A percentile compares a stretch with the other conserved stretches of the same genome.
Evolutionary conservation across 2,797 vertebrate species (phyloP).

Genomic region (Pogonophryne albipinna): DNA sequence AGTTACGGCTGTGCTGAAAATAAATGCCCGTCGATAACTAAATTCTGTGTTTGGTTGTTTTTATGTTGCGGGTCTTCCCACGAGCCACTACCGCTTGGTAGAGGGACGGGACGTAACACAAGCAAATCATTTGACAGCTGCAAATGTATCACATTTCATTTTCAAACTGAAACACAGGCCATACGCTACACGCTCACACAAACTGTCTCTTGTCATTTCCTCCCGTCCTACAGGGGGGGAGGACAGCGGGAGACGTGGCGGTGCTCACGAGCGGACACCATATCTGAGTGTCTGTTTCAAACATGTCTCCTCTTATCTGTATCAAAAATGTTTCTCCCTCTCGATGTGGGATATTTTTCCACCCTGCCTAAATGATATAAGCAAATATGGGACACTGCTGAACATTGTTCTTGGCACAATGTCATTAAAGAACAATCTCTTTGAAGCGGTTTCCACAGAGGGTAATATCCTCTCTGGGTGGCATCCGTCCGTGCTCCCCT

Average conservation of each 20-base stretch:
- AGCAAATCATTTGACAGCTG: conserved; percentile 9
- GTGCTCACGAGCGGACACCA: conserved; percentile 55
- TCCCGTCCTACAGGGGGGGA: conserved; percentile 18
- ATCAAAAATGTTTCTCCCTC: conserved; percentile 38
- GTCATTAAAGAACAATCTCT: conserved; percentile 76
- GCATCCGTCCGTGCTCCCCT: conserved; percentile 34
- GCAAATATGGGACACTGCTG: conserved; percentile 60
- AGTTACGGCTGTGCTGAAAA: no score
- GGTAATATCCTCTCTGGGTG: conserved; percentile 61
- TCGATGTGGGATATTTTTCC: conserved; percentile 48
- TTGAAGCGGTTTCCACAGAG: conserved; percentile 63
- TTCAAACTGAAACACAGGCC: conserved; percentile 14
- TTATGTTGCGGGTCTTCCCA: no score
- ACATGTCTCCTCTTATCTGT: conserved; percentile 59
- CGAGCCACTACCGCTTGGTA: no score
- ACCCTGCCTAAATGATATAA: conserved; percentile 59
- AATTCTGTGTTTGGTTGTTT: no score
- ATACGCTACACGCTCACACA: conserved; percentile 13
- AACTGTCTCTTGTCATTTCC: conserved; percentile 49
- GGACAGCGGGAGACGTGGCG: conserved; percentile 22
- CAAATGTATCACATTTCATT: conserved; percentile 35
- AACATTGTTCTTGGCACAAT: conserved; percentile 72
- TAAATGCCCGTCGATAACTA: no score
- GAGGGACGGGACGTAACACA: no score
- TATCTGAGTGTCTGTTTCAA: conserved; percentile 43